phyloP scores from a whole-genome alignment of 2,113 vertebrate species.

The Urocitellus parryii region DNA sequence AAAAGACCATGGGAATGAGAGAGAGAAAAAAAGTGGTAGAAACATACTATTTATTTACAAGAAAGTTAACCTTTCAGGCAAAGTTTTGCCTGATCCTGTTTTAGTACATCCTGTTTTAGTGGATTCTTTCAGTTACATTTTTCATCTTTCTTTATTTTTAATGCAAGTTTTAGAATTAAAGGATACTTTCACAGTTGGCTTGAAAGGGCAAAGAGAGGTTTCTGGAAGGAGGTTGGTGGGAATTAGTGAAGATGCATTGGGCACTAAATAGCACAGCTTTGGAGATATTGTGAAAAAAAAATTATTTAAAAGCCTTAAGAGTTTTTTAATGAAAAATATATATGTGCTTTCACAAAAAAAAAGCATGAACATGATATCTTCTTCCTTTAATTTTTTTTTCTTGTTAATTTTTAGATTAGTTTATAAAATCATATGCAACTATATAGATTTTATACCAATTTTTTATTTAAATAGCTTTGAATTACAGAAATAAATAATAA shows the following conservation, averaged over 20 bases:
- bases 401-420: slow-evolving; percentile 30
- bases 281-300: neutral
- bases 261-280: neutral
- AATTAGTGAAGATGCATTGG: neutral
- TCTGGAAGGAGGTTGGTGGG: neutral
- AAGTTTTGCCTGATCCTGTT: neutral
- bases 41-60: neutral
- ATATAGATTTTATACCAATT: neutral
- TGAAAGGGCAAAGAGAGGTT: neutral
- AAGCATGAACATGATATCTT: neutral
- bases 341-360: slow-evolving; percentile 34
- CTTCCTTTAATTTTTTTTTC: slow-evolving; percentile 29
- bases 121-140: neutral
- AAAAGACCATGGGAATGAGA: neutral
- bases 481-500: neutral
- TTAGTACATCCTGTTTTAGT: neutral
- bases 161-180: neutral
- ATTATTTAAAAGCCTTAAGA: neutral
- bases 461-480: slow-evolving; percentile 46
- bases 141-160: neutral
- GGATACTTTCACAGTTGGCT: neutral
- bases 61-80: neutral
- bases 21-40: neutral
- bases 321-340: neutral
- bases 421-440: neutral